Evolutionary conservation across 2,113 vertebrate genomes (phyloP).

Genomic region (Pygoscelis adeliae): DNA sequence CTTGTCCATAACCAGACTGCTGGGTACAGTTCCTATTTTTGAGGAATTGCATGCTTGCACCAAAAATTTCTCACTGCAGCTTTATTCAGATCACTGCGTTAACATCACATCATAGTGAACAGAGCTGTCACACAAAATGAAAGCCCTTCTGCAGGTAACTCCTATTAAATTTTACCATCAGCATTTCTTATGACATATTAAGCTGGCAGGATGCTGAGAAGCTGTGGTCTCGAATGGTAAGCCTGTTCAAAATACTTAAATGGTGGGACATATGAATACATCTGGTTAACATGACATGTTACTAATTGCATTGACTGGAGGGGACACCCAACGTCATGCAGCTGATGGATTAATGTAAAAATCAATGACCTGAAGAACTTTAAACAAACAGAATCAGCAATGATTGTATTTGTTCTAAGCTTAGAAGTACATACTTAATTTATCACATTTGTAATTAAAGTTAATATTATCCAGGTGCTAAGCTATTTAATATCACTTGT

Average conservation of each 20-base stretch:
- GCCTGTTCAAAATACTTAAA: neutral
- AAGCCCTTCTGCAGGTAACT: neutral
- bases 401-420: neutral
- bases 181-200: neutral
- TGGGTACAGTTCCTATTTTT: neutral
- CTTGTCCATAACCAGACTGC: neutral
- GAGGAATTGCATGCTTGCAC: neutral
- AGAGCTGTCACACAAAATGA: neutral
- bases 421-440: neutral
- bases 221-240: neutral
- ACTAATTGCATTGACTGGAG: neutral
- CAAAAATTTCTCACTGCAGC: neutral
- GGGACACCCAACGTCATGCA: neutral
- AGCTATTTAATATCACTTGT: slow-evolving; percentile 2
- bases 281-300: neutral
- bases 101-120: accelerated
- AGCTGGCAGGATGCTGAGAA: neutral
- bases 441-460: neutral
- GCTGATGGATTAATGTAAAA: neutral
- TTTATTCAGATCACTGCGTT: neutral
- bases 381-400: slow-evolving; percentile 25
- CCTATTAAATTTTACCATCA: neutral
- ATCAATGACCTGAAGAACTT: neutral
- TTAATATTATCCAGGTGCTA: slow-evolving; percentile 37
- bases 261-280: neutral